These are phyloP conservation scores for Atherinomorus stipes DNA, from an alignment of 2,113 vertebrate genomes.

Conservation along the genomic window DNA sequence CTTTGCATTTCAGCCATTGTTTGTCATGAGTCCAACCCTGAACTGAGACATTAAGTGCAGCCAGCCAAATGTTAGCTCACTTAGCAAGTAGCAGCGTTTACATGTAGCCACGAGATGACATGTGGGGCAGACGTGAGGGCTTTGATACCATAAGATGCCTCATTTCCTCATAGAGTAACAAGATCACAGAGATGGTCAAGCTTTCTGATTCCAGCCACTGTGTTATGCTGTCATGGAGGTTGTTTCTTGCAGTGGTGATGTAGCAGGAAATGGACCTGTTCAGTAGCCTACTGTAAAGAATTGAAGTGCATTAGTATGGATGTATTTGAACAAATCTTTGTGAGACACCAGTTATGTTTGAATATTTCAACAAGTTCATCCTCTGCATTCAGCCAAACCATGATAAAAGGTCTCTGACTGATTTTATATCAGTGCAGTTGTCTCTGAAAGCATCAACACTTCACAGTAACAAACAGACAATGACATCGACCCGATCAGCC, in stretches of 20 bases:
- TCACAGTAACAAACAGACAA: neutral
- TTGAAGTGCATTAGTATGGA: neutral
- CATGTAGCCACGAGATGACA: conserved; percentile 53
- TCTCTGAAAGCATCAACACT: neutral
- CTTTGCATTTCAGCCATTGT: conserved; percentile 22
- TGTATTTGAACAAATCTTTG: neutral
- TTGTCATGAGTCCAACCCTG: conserved; percentile 1
- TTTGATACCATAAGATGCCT: conserved; percentile 67
- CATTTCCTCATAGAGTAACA: conserved; percentile 15
- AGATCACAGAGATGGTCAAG: conserved; percentile 19
- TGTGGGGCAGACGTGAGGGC: conserved; percentile 56
- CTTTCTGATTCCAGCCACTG: conserved; percentile 25
- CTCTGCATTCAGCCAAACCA: neutral
- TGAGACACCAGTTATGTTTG: neutral
- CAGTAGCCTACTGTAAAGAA: too few relatives aligned
- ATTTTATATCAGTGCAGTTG: neutral
- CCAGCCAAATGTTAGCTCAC: conserved; percentile 12
- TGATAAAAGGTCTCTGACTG: neutral
- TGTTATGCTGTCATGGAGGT: neutral
- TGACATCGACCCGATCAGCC: neutral
- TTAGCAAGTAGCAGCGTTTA: conserved; percentile 65
- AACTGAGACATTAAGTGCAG: conserved; percentile 11
- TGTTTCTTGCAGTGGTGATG: conserved; percentile 26
- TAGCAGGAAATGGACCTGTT: conserved; percentile 19
- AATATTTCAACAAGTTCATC: neutral